Evolutionary conservation across 2,888 invertebrate species (phyloP), one percentile per base, ranked within the genome.

Genomic region (Mayetiola destructor): DNA sequence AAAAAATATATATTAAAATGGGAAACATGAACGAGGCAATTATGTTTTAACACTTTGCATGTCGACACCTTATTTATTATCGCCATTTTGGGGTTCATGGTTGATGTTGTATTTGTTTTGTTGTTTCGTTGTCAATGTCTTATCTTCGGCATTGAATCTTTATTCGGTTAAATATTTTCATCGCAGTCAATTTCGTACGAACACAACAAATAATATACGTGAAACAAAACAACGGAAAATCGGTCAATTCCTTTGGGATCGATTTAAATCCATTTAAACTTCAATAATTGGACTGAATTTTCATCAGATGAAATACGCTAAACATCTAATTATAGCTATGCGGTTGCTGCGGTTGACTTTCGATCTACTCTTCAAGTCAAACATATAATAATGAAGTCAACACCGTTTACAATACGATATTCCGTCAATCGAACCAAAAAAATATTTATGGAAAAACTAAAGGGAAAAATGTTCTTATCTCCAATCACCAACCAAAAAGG

Each of bases 51-150:
- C 48, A 48, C 48, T 27, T 48, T 27, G 23, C 27, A 48, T 48
- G 48, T 48, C 48, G 48, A 48, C 48, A 48, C 48, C 48, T 48
- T 48, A 48, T 48, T 48, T 48, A 48, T 48, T 27, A 48, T 27
- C 16, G 12, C n/a, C n/a, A n/a, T n/a, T n/a, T n/a, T n/a, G n/a
- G n/a, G n/a, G n/a, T n/a, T n/a, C n/a, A n/a, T n/a, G n/a, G n/a
- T n/a, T n/a, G n/a, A 27, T 27, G 48, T n/a, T 48, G 48, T 48
- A 48, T 48, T n/a, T 48, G n/a, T 27, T 48, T 48, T 48, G 48
- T 48, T 48, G 27, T 48, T 27, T 5, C 16, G 48, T 23, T 27
- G 48, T 48, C n/a, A n/a, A n/a, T n/a, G n/a, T n/a, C n/a, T n/a
- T n/a, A n/a, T n/a, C n/a, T n/a, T n/a, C n/a, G n/a, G n/a, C n/a